Evolutionary conservation across 1,140 invertebrate genomes (phyloP), one percentile per base, ranked within the genome.

Genomic region (Pogonus chalceus): DNA sequence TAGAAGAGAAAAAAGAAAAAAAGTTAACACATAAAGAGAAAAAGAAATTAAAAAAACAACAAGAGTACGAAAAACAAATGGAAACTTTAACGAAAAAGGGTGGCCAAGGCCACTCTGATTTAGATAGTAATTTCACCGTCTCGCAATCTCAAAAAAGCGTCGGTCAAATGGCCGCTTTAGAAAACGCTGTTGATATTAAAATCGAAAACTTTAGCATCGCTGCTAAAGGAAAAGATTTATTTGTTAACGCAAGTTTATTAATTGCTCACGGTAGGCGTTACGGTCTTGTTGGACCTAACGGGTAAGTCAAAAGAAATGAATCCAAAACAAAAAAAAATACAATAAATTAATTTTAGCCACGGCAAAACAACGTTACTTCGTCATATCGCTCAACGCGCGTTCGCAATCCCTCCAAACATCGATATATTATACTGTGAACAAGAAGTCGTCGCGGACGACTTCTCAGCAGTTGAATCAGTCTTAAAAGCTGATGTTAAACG

Each of bases 371-470:
- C 97, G 0, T 68, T 99, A 14, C 72, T 99, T 16, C 83, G 93
- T 51, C 96, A 99, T 66, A 86, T 99, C 62, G 88, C 88, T 4
- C 84, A 85, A 51, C 76, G 91, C 64, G 85, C 85, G 2, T 88
- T 99, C 60, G 84, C 85, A 51, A 94, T 99, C 65, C 97, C 97
- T 1, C 86, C 91, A 0, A 92, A 89, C 61, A 99, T 99, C 60
- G 97, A 99, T 75, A 90, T 99, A 55, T 73, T 99, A 47, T 87
- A 97, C 60, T 99, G 97, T 71, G 97, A 99, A 75, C 97, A 99
- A 79, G 96, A 98, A 78, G 95, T 98, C 23, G 82, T 91, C 0
- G 93, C 94, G 12, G 94, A 97, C 71, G 84, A 92, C 57, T 87
- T 84, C 3, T 83, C 89, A 4, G 92, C 96, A 35, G 92, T 98